Base-by-base conservation (phyloP, 2,113 vertebrate species). In the Muscicapa adusta region DNA sequence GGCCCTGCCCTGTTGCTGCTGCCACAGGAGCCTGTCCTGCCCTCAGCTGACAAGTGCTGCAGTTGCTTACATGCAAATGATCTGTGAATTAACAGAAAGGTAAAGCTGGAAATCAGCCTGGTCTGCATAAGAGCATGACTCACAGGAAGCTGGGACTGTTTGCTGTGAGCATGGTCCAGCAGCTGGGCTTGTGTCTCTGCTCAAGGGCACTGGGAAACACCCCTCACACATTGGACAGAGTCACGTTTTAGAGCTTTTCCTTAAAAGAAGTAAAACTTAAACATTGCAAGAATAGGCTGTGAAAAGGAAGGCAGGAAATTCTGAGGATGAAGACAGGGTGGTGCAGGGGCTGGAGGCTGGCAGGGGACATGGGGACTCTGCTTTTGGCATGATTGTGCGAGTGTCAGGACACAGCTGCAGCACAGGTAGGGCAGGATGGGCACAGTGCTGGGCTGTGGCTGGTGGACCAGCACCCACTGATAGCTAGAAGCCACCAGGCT, bases 351-450 rank as follows among this genome's bases (percentile, higher is more conserved):
- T 86, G 38, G 58, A 48, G 63, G 24, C 40, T 84, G 75, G 28
- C 23, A 31, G 68, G 11, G 43, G 3, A 34, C 42, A 1, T 4
- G 11, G 26, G 36, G 8, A 57, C 38, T 78, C 42, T 58, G 67
- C 16, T 71, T 82, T 58, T 47, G 43, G 31, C 18, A 28, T 1
- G 2, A 34, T 0, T 43, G 20, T 2, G 1, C 43, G 47, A 92
- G 48, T n/a, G 45, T 57, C 45, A 42, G 79, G 67, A 42, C 83
- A 70, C 58, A 53, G 12, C 4, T n/a, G 42, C 40, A 57, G 47
- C 0, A 0, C 45, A 31, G 67, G 50, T 23, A n/a, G 2, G 2
- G 45, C 8, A 3, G 3, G 3, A 54, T 1, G 8, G 42, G 34
- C 8, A 1, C 24, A 36, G 67, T 48, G 62, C 42, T 42, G 28